Base-by-base conservation (phyloP, 2,113 vertebrate species). In the Paralichthys olivaceus region DNA sequence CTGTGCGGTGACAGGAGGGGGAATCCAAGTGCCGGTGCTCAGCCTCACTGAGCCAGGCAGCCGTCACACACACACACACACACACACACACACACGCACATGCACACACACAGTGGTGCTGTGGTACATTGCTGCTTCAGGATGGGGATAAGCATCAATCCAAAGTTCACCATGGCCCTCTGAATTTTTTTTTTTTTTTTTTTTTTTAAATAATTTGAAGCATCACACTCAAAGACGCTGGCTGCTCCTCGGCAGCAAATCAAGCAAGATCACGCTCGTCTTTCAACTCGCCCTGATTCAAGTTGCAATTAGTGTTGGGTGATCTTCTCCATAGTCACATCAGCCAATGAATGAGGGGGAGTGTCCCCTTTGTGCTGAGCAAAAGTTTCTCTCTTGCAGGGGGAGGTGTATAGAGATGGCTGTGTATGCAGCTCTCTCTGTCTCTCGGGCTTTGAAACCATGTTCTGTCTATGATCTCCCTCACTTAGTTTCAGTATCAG, bases 41-140 rank as follows among this genome's bases (percentile, higher is more conserved):
- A 62, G 80, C 86, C 83, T 83, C 65, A 87, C 63, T 77, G 79
- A 91, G 85, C 73, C 66, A 69, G 75, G 77, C 72, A 23, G 47
- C 80, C n/a, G 79, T 68, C 49, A 13, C 15, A 8, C 68, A 5
- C 14, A 29, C 28, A 29, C 28, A 29, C 28, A 29, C 28, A 29
- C 28, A 29, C 28, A 29, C 28, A 29, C 28, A 29, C 28, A 29
- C 28, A 29, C 28, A 29, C 28, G 5, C 28, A 29, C 28, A 29
- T 5, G 3, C 14, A 7, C 67, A 7, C 14, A 11, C 37, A 43
- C 76, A 72, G 71, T 63, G 66, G 4, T 68, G 73, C 80, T 71
- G 83, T 65, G 75, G 77, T 80, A 82, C 22, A 22, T 70, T 13
- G 3, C 49, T 12, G 62, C 77, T 86, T 56, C 77, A 63, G 61